Evolutionary conservation across 2,797 vertebrate species (phyloP).

Genomic region (Echeneis naucrates): DNA sequence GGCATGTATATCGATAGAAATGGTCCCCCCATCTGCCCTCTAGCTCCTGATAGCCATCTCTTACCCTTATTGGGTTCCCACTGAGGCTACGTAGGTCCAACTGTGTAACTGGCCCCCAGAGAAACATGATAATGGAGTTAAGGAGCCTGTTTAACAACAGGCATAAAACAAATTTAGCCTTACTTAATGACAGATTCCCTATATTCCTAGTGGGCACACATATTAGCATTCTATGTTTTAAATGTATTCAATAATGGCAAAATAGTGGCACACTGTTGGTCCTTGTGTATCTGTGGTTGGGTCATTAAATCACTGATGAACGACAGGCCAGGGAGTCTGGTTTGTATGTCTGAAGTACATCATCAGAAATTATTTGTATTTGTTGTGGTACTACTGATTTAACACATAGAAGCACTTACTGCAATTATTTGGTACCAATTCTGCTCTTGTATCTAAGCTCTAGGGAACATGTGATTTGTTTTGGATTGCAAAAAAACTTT

Average conservation of each 20-base stretch:
- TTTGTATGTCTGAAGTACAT: background rate
- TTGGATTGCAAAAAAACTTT: background rate
- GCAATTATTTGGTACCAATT: background rate
- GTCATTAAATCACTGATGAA: constrained; percentile 11
- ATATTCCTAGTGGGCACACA: constrained; percentile 49
- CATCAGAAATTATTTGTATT: background rate
- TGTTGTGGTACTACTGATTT: background rate
- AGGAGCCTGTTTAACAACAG: constrained; percentile 63
- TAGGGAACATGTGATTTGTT: background rate
- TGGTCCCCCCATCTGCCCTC: constrained; percentile 62
- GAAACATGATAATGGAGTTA: constrained; percentile 73
- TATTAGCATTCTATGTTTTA: constrained; percentile 36
- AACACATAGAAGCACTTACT: background rate
- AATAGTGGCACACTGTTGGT: constrained; percentile 16
- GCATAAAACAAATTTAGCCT: constrained; percentile 71
- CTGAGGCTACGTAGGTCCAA: constrained; percentile 67
- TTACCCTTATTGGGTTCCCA: constrained; percentile 75
- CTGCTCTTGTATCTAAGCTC: background rate
- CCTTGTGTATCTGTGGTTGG: constrained; percentile 10
- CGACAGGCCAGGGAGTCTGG: background rate
- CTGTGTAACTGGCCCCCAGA: constrained; percentile 67
- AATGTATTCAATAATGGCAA: constrained; percentile 30
- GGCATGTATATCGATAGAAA: constrained; percentile 65
- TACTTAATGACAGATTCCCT: constrained; percentile 64
- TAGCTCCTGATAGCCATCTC: constrained; percentile 79